Conservation (phyloP, 2,888 invertebrate genomes). For the Pammene fasciana region DNA sequence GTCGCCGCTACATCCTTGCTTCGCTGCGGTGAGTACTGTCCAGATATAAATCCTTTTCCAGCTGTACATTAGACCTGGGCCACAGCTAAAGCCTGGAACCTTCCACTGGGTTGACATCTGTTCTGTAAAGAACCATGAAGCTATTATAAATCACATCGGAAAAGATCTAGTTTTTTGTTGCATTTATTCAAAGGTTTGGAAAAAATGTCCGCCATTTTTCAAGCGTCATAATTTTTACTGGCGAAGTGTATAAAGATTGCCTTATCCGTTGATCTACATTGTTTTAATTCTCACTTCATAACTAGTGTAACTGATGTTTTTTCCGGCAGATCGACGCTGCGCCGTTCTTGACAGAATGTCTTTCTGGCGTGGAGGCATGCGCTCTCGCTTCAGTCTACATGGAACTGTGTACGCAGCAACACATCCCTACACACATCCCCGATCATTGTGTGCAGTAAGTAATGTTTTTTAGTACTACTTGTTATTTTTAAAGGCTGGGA, state of each 20-base stretch:
- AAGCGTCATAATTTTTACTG: too few relatives aligned
- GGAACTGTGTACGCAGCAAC: conserved; percentile 88
- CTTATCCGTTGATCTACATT: too few relatives aligned
- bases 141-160: too few relatives aligned
- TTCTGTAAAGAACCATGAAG: too few relatives aligned
- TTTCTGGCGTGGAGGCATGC: conserved; percentile 86
- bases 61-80: conserved; percentile 62
- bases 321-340: conserved; percentile 80
- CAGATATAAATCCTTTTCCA: background rate
- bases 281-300: too few relatives aligned
- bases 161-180: too few relatives aligned
- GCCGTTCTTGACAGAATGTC: conserved; percentile 86
- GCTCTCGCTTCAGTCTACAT: conserved; percentile 91
- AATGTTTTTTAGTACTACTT: background rate
- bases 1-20: conserved; percentile 88
- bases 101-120: conserved; percentile 42
- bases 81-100: conserved; percentile 80
- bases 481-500: too few relatives aligned
- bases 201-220: too few relatives aligned
- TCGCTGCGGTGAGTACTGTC: conserved; percentile 79
- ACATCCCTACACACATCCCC: conserved; percentile 91
- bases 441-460: conserved; percentile 90
- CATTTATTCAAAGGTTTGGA: too few relatives aligned
- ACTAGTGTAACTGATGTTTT: too few relatives aligned
- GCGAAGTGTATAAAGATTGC: too few relatives aligned